Evolutionary conservation across 2,888 invertebrate species (phyloP).

Genomic region (Lordiphosa andalusiaca): DNA sequence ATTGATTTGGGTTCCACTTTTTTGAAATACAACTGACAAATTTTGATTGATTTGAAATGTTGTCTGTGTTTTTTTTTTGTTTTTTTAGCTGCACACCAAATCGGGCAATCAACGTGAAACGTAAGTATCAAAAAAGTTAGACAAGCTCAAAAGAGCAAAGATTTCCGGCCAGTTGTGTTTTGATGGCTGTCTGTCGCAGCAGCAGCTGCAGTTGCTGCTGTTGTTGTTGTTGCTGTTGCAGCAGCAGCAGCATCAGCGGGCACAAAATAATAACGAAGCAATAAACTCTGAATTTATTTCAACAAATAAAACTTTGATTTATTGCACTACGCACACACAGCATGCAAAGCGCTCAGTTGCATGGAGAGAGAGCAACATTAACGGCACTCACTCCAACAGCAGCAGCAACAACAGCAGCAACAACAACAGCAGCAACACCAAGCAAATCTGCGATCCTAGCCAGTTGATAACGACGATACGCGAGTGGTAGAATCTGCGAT

Average conservation of each 20-base stretch:
- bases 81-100: too few relatives aligned
- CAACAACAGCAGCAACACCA: slow-evolving; percentile 19
- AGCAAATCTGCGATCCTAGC: slow-evolving; percentile 19
- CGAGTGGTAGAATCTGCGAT: slow-evolving; percentile 33
- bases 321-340: slow-evolving; percentile 77
- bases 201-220: slow-evolving; percentile 16
- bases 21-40: too few relatives aligned
- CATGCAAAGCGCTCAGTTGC: slow-evolving; percentile 55
- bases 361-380: neutral
- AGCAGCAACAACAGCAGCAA: slow-evolving; percentile 15
- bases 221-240: slow-evolving; percentile 12
- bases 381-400: slow-evolving; percentile 16
- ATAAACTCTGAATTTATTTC: slow-evolving; percentile 79
- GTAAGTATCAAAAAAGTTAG: neutral
- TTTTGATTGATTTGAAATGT: too few relatives aligned
- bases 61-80: too few relatives aligned
- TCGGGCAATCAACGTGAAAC: slow-evolving; percentile 2
- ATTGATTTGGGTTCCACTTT: too few relatives aligned
- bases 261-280: slow-evolving; percentile 76
- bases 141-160: slow-evolving; percentile 44
- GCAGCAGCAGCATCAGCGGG: slow-evolving; percentile 11
- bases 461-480: slow-evolving; percentile 30
- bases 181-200: slow-evolving; percentile 59
- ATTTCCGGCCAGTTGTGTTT: slow-evolving; percentile 64
- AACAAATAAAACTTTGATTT: slow-evolving; percentile 80